Conservation (phyloP, 2,888 invertebrate species). For the Nowickia ferox region DNA sequence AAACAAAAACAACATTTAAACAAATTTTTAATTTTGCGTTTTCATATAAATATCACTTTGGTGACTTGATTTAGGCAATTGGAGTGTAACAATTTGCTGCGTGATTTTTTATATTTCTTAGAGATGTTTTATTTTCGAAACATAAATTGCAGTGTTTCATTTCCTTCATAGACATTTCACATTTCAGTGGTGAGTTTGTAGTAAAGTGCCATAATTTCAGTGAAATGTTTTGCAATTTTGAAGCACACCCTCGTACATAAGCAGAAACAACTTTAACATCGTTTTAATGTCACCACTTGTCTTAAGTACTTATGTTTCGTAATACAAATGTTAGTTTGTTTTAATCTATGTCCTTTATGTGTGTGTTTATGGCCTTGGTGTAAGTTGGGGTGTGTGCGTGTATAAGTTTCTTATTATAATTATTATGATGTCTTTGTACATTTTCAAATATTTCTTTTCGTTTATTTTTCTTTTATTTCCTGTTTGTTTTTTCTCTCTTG, state of each 20-base stretch:
- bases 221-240: background rate
- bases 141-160: too few species aligned
- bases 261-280: constrained; percentile 47
- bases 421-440: constrained; percentile 60
- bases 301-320: constrained; percentile 66
- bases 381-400: background rate
- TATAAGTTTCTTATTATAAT: constrained; percentile 41
- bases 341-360: constrained; percentile 24
- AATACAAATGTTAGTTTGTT: constrained; percentile 50
- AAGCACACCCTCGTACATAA: background rate
- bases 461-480: background rate
- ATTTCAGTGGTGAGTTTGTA: too few species aligned
- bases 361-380: background rate
- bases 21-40: too few species aligned
- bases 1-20: too few species aligned
- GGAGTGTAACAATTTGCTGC: too few species aligned
- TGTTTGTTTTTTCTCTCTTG: constrained; percentile 15
- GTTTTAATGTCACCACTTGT: constrained; percentile 69
- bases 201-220: too few species aligned
- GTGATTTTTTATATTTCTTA: too few species aligned
- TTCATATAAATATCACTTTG: too few species aligned
- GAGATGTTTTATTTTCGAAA: too few species aligned
- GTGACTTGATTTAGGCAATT: too few species aligned
- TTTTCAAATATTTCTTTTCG: constrained; percentile 24
- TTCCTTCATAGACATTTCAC: too few species aligned